Percentiles rank a stretch among this genome's conserved stretches.
phyloP scores from a whole-genome alignment of 2,888 invertebrate species.

The Panopea generosa region DNA sequence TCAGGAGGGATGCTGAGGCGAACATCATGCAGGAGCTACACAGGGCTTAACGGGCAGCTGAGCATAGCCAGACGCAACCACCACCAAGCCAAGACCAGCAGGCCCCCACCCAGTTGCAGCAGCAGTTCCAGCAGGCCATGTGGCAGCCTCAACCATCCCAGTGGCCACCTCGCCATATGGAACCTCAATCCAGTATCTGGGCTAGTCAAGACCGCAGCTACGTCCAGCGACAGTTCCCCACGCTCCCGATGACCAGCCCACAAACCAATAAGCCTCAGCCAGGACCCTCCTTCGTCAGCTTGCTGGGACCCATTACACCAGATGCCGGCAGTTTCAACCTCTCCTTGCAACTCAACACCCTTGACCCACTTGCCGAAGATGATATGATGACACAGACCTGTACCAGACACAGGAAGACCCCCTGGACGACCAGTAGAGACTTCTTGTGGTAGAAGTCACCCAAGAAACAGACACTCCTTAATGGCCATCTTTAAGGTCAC shows the following conservation, averaged over 20 bases:
- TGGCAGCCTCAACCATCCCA: constrained; percentile 30
- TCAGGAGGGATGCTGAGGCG: constrained; percentile 26
- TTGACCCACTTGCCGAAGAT: constrained; percentile 1
- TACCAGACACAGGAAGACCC: constrained; percentile 15
- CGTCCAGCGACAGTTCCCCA: constrained; percentile 27
- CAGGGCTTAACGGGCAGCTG: constrained; percentile 30
- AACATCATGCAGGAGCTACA: constrained; percentile 30
- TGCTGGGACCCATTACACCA: constrained; percentile 2
- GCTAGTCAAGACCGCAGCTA: constrained; percentile 36
- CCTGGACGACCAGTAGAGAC: constrained; percentile 10
- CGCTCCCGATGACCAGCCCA: constrained; percentile 20
- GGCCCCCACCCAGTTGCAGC: constrained; percentile 17
- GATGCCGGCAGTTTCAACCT: background rate
- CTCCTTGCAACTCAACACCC: too few species aligned
- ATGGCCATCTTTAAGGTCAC: too few species aligned
- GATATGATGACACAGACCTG: constrained; percentile 25
- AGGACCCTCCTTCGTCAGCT: constrained; percentile 2
- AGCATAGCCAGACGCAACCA: constrained; percentile 18
- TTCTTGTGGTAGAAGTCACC: too few species aligned
- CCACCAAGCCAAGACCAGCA: constrained; percentile 20
- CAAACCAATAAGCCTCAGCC: constrained; percentile 4
- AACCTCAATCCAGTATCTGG: constrained; percentile 28
- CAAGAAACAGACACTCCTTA: too few species aligned
- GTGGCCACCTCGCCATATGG: constrained; percentile 17
- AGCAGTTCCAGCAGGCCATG: constrained; percentile 10